phyloP scores from a whole-genome alignment of 2,888 invertebrate species.

The Ennomos fuscantarius region DNA sequence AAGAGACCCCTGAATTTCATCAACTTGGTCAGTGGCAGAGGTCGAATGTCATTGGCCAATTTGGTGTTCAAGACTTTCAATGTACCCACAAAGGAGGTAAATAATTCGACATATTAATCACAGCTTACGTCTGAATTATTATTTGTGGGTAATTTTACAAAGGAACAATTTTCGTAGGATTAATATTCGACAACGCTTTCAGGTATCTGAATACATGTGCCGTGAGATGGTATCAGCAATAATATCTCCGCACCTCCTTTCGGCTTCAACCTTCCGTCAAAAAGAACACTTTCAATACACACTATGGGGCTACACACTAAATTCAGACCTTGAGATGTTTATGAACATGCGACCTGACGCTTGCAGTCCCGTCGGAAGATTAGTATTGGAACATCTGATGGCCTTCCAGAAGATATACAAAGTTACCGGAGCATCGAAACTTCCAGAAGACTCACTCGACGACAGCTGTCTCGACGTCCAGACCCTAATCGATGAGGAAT shows the following conservation, averaged over 20 bases:
- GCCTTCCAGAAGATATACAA: slow-evolving; percentile 82
- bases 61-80: slow-evolving; percentile 79
- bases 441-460: slow-evolving; percentile 65
- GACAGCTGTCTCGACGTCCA: slow-evolving; percentile 73
- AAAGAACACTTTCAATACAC: slow-evolving; percentile 83
- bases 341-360: slow-evolving; percentile 85
- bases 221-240: slow-evolving; percentile 86
- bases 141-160: too few relatives aligned
- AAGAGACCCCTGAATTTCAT: slow-evolving; percentile 76
- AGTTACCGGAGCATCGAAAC: slow-evolving; percentile 56
- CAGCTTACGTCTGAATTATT: too few relatives aligned
- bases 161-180: too few relatives aligned
- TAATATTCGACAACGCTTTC: slow-evolving; percentile 10
- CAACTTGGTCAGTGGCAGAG: slow-evolving; percentile 75
- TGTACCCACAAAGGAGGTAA: slow-evolving; percentile 74
- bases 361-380: slow-evolving; percentile 83
- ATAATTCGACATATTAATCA: not conserved
- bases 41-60: slow-evolving; percentile 77
- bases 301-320: slow-evolving; percentile 84
- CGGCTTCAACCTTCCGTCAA: slow-evolving; percentile 78
- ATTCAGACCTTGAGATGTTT: slow-evolving; percentile 84
- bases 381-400: slow-evolving; percentile 82
- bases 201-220: slow-evolving; percentile 87
- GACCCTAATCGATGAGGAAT: slow-evolving; percentile 77
- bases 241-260: slow-evolving; percentile 77